A percentile compares a stretch with the other conserved stretches of the same genome.
Evolutionary conservation across 2,113 vertebrate species (phyloP).

Genomic region (Gopherus evgoodei): DNA sequence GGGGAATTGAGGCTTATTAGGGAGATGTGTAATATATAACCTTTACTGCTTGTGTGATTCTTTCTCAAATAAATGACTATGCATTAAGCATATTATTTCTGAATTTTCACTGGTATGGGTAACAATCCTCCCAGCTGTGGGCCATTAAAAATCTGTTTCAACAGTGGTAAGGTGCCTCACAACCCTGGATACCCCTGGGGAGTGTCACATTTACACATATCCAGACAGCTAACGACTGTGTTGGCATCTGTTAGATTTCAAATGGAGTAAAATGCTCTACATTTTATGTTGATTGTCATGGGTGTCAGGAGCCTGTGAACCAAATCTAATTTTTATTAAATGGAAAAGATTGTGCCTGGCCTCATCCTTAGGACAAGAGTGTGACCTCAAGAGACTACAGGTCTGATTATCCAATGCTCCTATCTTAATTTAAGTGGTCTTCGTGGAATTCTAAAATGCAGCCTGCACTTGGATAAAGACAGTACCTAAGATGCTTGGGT

Average conservation of each 20-base stretch:
- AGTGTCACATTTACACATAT: background rate
- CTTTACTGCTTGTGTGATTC: no score
- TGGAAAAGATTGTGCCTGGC: background rate
- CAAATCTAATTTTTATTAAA: background rate
- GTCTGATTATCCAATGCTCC: background rate
- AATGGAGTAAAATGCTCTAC: background rate
- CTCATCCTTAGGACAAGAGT: background rate
- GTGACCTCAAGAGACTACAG: background rate
- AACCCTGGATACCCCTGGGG: background rate
- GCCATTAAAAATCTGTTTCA: no score
- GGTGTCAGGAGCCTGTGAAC: background rate
- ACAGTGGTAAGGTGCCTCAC: background rate
- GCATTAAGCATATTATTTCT: no score
- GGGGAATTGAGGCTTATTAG: no score
- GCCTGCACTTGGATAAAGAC: background rate
- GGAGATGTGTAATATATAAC: no score
- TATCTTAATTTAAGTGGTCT: background rate
- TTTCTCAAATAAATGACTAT: no score
- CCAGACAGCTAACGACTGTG: background rate
- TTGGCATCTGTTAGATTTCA: background rate
- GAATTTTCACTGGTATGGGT: no score
- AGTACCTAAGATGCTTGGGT: background rate
- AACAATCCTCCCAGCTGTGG: no score
- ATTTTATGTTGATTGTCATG: background rate
- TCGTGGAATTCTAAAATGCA: background rate